A percentile compares a stretch with the other conserved stretches of the same genome.
Evolutionary conservation across 2,888 invertebrate genomes (phyloP).

Genomic region (Scaptomyza tumidula): DNA sequence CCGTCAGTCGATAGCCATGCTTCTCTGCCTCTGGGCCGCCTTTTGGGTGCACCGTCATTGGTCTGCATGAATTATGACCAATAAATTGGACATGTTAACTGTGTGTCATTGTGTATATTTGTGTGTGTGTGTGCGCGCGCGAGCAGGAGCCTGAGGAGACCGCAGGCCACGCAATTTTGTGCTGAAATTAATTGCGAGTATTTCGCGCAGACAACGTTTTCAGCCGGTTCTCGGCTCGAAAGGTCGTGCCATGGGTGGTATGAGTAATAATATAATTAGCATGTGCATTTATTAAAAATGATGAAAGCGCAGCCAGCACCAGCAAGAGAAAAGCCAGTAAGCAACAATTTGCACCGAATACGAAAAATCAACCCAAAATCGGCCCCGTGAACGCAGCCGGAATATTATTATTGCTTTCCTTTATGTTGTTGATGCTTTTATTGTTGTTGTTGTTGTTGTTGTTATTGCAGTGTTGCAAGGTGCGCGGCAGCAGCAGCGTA

Average conservation of each 20-base stretch:
- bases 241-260: slow-evolving; percentile 56
- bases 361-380: slow-evolving; percentile 59
- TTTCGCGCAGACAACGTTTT: slow-evolving; percentile 58
- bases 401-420: slow-evolving; percentile 63
- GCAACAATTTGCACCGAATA: slow-evolving; percentile 47
- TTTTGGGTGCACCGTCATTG: slow-evolving; percentile 43
- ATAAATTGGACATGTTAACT: slow-evolving; percentile 81
- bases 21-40: slow-evolving; percentile 28
- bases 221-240: slow-evolving; percentile 1
- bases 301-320: slow-evolving; percentile 61
- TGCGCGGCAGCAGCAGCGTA: slow-evolving; percentile 1
- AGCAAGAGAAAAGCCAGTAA: slow-evolving; percentile 25
- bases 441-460: not conserved
- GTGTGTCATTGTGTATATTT: slow-evolving; percentile 58
- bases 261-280: slow-evolving; percentile 78
- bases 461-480: too few relatives aligned
- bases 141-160: slow-evolving; percentile 32
- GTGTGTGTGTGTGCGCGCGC: slow-evolving; percentile 16
- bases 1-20: slow-evolving; percentile 47
- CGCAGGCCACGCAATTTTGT: slow-evolving; percentile 73
- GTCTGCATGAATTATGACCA: slow-evolving; percentile 75
- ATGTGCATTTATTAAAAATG: slow-evolving; percentile 77
- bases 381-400: slow-evolving; percentile 33
- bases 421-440: slow-evolving; percentile 2
- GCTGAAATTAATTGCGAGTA: slow-evolving; percentile 74